Percentiles rank a stretch among this genome's conserved stretches.
Conservation (phyloP, 2,888 invertebrate genomes). For the Andrena dorsata region DNA sequence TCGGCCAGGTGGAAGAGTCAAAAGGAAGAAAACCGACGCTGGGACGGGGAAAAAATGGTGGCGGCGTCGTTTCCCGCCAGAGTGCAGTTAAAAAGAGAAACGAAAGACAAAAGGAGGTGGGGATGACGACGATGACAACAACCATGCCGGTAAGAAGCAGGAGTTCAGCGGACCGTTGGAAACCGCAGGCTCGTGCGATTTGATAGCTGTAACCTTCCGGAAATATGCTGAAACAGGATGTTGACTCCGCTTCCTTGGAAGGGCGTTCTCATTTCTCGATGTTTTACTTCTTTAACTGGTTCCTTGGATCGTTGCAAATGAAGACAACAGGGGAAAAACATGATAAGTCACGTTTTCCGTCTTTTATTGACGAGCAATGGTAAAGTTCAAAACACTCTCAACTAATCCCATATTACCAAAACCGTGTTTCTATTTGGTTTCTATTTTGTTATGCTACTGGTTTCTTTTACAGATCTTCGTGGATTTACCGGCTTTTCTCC, state of each 20-base stretch:
- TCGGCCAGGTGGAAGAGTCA: constrained; percentile 40
- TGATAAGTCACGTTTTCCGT: too few species aligned
- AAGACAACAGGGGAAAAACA: not conserved
- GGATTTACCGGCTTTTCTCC: too few species aligned
- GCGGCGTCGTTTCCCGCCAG: constrained; percentile 53
- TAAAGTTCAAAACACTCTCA: too few species aligned
- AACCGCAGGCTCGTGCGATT: constrained; percentile 78
- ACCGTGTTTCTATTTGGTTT: too few species aligned
- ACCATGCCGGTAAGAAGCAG: constrained; percentile 29
- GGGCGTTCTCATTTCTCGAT: constrained; percentile 1
- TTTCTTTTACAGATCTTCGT: too few species aligned
- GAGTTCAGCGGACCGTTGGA: constrained; percentile 59
- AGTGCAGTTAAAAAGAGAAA: constrained; percentile 52
- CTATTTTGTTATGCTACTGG: too few species aligned
- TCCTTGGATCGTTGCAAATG: not conserved
- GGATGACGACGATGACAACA: constrained; percentile 46
- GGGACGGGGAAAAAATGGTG: constrained; percentile 23
- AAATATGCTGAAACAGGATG: constrained; percentile 83
- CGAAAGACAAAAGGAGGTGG: constrained; percentile 32
- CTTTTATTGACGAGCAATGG: too few species aligned
- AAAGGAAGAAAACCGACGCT: constrained; percentile 59
- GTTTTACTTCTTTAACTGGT: constrained; percentile 2
- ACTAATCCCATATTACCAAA: too few species aligned
- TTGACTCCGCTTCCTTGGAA: constrained; percentile 74
- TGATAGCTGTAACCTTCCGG: constrained; percentile 79